Evolutionary conservation across 1,140 invertebrate genomes (phyloP).

Genomic region (Diorhabda elongata): DNA sequence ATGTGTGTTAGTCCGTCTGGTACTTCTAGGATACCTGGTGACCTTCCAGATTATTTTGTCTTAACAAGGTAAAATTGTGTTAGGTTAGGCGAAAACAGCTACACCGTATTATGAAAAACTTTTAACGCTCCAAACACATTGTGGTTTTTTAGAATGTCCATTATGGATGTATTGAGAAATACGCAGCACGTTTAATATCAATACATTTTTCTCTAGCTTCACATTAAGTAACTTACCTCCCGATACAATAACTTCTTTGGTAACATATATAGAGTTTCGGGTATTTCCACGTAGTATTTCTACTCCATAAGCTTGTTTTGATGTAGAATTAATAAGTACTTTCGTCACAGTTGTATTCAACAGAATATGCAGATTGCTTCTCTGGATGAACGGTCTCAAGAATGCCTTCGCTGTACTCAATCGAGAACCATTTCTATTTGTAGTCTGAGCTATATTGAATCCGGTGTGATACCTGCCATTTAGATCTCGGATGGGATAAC

Average conservation of each 20-base stretch:
- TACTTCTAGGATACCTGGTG: too few species aligned
- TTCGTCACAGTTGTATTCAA: slow-evolving; percentile 70
- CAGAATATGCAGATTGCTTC: slow-evolving; percentile 72
- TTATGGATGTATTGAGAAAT: too few species aligned
- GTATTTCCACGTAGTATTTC: slow-evolving; percentile 59
- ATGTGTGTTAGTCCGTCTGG: too few species aligned
- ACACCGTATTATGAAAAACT: too few species aligned
- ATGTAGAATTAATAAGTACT: slow-evolving; percentile 66
- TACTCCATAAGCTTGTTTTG: slow-evolving; percentile 64
- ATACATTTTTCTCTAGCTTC: neutral
- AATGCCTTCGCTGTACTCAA: slow-evolving; percentile 78
- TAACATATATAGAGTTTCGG: slow-evolving; percentile 55
- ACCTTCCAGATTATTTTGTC: too few species aligned
- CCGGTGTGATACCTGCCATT: slow-evolving; percentile 77
- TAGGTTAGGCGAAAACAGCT: too few species aligned
- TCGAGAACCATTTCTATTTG: slow-evolving; percentile 80
- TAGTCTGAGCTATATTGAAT: slow-evolving; percentile 82
- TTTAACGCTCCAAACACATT: too few species aligned
- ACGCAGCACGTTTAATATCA: too few species aligned
- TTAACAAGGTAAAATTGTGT: too few species aligned
- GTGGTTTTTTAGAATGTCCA: too few species aligned
- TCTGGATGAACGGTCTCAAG: slow-evolving; percentile 69
- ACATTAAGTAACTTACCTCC: slow-evolving; percentile 47
- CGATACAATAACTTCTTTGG: slow-evolving; percentile 64
- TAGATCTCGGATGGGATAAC: slow-evolving; percentile 76